phyloP scores from a whole-genome alignment of 1,140 invertebrate genomes.

The Gonatopus flavifemur region DNA sequence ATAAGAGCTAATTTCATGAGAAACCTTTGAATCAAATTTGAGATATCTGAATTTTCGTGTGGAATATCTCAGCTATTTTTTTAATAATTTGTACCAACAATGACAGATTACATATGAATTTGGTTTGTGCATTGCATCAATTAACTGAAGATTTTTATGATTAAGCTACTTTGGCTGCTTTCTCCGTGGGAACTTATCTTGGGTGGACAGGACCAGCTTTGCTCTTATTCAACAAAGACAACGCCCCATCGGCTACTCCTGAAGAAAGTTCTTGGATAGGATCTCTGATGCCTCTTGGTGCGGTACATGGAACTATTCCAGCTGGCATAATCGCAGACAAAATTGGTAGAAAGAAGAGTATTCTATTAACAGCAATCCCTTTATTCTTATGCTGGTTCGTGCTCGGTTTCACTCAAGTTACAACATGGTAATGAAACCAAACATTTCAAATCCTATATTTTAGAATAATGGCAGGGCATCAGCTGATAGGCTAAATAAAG shows the following conservation, averaged over 20 bases:
- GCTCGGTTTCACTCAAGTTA: constrained; percentile 52
- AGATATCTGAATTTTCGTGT: no score
- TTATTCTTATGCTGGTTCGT: constrained; percentile 65
- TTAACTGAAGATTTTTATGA: no score
- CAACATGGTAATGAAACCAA: constrained; percentile 18
- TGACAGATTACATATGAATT: no score
- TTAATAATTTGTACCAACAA: no score
- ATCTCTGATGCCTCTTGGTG: constrained; percentile 61
- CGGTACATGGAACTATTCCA: constrained; percentile 60
- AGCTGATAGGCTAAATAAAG: no score
- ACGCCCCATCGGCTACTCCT: constrained; percentile 13
- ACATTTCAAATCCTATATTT: no score
- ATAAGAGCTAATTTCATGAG: no score
- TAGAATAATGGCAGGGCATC: no score
- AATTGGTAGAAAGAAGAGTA: constrained; percentile 66
- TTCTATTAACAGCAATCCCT: constrained; percentile 62
- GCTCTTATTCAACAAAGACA: constrained; percentile 39
- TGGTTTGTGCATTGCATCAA: no score
- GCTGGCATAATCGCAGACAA: constrained; percentile 65
- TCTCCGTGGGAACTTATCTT: constrained; percentile 60
- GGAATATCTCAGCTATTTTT: no score
- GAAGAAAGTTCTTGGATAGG: constrained; percentile 61
- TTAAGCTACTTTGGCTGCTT: constrained; percentile 62
- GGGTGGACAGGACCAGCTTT: constrained; percentile 63
- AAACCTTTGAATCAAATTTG: no score